Evolutionary conservation across 2,888 invertebrate genomes (phyloP), one percentile per base, ranked within the genome.

Genomic region (Caradrina clavipalpis): DNA sequence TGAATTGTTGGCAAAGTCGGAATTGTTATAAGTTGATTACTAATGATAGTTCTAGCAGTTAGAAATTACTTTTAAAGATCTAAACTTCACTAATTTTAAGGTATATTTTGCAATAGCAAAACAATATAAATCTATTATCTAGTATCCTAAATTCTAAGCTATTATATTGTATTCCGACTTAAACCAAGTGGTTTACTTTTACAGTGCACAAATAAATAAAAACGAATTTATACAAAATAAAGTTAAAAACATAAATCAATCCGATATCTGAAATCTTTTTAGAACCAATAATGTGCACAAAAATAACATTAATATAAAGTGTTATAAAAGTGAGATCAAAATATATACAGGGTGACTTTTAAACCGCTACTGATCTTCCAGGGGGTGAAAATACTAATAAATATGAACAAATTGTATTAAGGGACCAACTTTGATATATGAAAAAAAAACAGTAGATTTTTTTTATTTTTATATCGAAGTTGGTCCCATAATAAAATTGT

Each of bases 201-300:
- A 78, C 35, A 81, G 62, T 77, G 82, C 77, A 81, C 73, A 78
- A 51, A 64, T 53, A 53, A 55, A 35, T 35, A 35, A 35, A 7
- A 7, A 8, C 35, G 8, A 26, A 35, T 35, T 35, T 35, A 35
- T 8, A 35, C 7, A 51, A 45, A 53, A 76, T 6, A 10, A 4
- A 22, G 3, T 62, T 39, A 0, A 61, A 13, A 22, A 45, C 2
- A n/a, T 35, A 35, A 55, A 19, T 11, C n/a, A 31, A 54, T 35
- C 13, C 15, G 11, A 55, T 31, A 7, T 15, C 8, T 8, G n/a
- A 53, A 53, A 45, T 10, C n/a, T 15, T 10, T 11, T 21, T 4
- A 13, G 19, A 21, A 11, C n/a, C 39, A 19, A 17, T 10, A 13
- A 19, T 26, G 79, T 73, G 79, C 53, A 58, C 19, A 73, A 22